These are phyloP conservation scores for Hyperoplus immaculatus DNA, from an alignment of 2,797 vertebrate species.

Conservation along the genomic window DNA sequence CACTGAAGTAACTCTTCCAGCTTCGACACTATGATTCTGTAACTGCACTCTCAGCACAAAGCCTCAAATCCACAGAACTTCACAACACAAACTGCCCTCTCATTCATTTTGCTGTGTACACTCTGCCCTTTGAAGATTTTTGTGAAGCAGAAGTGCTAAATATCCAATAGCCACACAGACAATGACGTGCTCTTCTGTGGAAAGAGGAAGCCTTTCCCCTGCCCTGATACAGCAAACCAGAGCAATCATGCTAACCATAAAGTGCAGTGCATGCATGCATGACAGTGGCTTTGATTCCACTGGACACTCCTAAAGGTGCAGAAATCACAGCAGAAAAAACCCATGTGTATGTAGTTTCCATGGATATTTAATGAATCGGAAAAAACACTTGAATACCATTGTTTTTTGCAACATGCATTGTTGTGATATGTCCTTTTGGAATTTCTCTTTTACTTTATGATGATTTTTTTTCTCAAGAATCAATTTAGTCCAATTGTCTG, in stretches of 20 bases:
- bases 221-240: not conserved
- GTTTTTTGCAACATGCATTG: slow-evolving; percentile 1
- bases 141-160: slow-evolving; percentile 70
- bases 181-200: slow-evolving; percentile 38
- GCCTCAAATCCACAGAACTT: slow-evolving; percentile 2
- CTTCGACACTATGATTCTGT: not conserved
- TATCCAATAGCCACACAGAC: slow-evolving; percentile 45
- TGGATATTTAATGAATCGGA: slow-evolving; percentile 2
- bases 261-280: slow-evolving; percentile 8
- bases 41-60: slow-evolving; percentile 35
- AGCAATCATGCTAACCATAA: not conserved
- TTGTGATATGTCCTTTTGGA: slow-evolving; percentile 29
- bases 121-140: slow-evolving; percentile 34
- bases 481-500: not conserved
- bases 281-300: slow-evolving; percentile 17
- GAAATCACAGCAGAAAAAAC: slow-evolving; percentile 65
- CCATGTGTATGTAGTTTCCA: slow-evolving; percentile 47
- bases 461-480: not conserved
- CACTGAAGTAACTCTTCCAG: not conserved
- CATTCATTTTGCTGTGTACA: slow-evolving; percentile 23
- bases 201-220: slow-evolving; percentile 72
- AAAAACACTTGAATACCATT: not conserved
- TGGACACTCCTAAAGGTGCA: slow-evolving; percentile 69
- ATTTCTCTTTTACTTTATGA: slow-evolving; percentile 10
- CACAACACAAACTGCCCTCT: slow-evolving; percentile 13